Evolutionary conservation across 1,140 invertebrate species (phyloP).

Genomic region (Drosophila jambulina): DNA sequence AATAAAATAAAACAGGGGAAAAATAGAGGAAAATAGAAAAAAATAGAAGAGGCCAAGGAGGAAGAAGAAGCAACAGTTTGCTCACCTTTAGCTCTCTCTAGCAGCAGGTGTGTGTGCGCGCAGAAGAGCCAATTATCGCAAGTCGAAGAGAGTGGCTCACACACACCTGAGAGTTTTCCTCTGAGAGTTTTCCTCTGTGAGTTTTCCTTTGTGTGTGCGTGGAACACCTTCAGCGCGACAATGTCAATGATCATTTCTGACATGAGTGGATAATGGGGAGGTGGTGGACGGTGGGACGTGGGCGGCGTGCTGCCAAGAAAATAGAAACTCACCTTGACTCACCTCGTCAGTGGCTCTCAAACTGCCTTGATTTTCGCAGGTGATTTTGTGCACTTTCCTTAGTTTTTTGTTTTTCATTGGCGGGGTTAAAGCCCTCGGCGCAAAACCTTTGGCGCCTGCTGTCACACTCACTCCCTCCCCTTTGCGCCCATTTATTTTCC

Average conservation of each 20-base stretch:
- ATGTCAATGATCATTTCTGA: constrained; percentile 84
- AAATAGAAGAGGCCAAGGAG: constrained; percentile 31
- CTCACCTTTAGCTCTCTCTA: constrained; percentile 39
- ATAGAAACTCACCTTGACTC: constrained; percentile 61
- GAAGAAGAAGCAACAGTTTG: constrained; percentile 53
- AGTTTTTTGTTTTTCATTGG: constrained; percentile 2
- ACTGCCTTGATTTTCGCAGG: constrained; percentile 36
- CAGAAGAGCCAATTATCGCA: constrained; percentile 41
- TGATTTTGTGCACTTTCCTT: constrained; percentile 19
- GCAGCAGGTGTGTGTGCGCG: constrained; percentile 65
- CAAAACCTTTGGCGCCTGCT: constrained; percentile 25
- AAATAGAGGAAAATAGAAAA: constrained; percentile 26
- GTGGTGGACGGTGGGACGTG: constrained; percentile 42
- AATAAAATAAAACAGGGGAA: constrained; percentile 25
- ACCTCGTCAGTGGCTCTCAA: constrained; percentile 60
- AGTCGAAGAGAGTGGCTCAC: constrained; percentile 19
- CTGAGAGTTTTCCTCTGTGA: neutral
- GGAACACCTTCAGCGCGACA: constrained; percentile 80
- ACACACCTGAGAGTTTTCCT: constrained; percentile 26
- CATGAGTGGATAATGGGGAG: constrained; percentile 31
- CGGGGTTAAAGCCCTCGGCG: constrained; percentile 35
- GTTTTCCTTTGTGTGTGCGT: constrained; percentile 21
- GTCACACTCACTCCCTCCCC: constrained; percentile 5
- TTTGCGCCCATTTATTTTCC: constrained; percentile 22
- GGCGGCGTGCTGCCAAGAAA: constrained; percentile 61